phyloP scores from a whole-genome alignment of 2,888 invertebrate genomes.

The Hedya salicella region DNA sequence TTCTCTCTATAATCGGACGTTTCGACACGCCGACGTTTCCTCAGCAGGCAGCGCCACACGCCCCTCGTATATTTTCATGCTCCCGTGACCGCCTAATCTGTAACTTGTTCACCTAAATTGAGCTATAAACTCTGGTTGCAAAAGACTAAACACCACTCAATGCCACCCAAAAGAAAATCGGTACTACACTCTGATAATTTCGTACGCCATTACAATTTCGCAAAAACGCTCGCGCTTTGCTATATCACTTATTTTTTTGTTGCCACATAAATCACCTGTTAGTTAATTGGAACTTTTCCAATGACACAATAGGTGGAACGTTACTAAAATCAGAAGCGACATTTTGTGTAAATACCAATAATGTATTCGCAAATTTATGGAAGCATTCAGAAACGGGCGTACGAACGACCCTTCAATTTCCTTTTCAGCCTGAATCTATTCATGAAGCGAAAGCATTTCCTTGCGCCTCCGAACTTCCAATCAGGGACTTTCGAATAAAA shows the following conservation, averaged over 20 bases:
- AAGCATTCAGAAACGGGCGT: slow-evolving; percentile 65
- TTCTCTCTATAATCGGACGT: slow-evolving; percentile 52
- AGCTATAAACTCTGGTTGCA: slow-evolving; percentile 61
- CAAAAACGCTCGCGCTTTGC: slow-evolving; percentile 51
- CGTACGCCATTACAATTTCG: slow-evolving; percentile 66
- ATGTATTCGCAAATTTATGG: slow-evolving; percentile 72
- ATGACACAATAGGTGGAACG: slow-evolving; percentile 41
- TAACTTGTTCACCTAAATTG: slow-evolving; percentile 64
- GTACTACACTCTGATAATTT: slow-evolving; percentile 66
- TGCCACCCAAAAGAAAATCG: slow-evolving; percentile 69
- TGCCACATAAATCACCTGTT: slow-evolving; percentile 42
- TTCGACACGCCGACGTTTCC: slow-evolving; percentile 53
- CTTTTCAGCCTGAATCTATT: slow-evolving; percentile 77
- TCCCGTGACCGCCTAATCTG: slow-evolving; percentile 62
- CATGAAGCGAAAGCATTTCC: slow-evolving; percentile 75
- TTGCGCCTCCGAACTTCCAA: slow-evolving; percentile 66
- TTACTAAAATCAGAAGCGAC: slow-evolving; percentile 47
- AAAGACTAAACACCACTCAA: slow-evolving; percentile 67
- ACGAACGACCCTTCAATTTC: slow-evolving; percentile 81
- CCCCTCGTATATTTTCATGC: slow-evolving; percentile 67
- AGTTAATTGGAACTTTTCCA: slow-evolving; percentile 41
- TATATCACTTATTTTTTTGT: slow-evolving; percentile 44
- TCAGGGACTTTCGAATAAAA: slow-evolving; percentile 69
- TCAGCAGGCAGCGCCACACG: slow-evolving; percentile 54
- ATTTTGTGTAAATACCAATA: slow-evolving; percentile 64